A percentile compares a stretch with the other conserved stretches of the same genome.
Evolutionary conservation across 2,888 invertebrate genomes (phyloP).

Genomic region (Cremastinae sp.): DNA sequence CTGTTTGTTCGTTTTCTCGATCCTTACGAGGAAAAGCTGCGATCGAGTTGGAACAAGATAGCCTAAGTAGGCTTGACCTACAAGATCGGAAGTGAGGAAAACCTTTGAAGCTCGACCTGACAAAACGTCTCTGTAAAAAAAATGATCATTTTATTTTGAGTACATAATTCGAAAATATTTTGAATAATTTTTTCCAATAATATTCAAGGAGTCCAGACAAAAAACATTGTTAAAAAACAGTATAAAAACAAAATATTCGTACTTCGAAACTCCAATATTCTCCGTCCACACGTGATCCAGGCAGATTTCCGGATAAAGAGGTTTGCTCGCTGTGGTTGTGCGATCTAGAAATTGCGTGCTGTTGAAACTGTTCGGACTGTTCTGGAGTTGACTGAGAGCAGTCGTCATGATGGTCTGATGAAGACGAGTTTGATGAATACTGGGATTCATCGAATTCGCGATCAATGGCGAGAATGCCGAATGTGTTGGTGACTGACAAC

Average conservation of each 20-base stretch:
- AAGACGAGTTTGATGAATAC: constrained; percentile 71
- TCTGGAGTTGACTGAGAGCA: constrained; percentile 69
- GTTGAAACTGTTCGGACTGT: constrained; percentile 69
- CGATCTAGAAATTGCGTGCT: constrained; percentile 72
- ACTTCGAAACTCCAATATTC: constrained; percentile 80
- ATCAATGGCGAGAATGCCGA: constrained; percentile 73
- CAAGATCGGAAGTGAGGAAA: constrained; percentile 92
- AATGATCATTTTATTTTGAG: constrained; percentile 53
- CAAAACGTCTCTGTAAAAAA: constrained; percentile 79
- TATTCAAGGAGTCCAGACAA: constrained; percentile 34
- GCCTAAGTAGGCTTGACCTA: constrained; percentile 92
- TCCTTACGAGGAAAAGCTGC: constrained; percentile 85
- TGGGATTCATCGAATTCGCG: constrained; percentile 66
- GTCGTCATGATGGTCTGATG: constrained; percentile 74
- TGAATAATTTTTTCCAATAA: constrained; percentile 35
- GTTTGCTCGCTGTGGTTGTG: constrained; percentile 79
- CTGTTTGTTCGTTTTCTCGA: constrained; percentile 85
- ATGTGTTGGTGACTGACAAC: constrained; percentile 78
- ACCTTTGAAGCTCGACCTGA: constrained; percentile 86
- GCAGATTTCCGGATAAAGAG: constrained; percentile 91
- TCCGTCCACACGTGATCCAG: constrained; percentile 96
- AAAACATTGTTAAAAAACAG: constrained; percentile 26
- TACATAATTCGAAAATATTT: not conserved
- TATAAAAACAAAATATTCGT: too few species aligned
- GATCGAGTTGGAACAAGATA: constrained; percentile 86